phyloP scores from a whole-genome alignment of 2,888 invertebrate genomes.

The Brachypalpus laphriformis region DNA sequence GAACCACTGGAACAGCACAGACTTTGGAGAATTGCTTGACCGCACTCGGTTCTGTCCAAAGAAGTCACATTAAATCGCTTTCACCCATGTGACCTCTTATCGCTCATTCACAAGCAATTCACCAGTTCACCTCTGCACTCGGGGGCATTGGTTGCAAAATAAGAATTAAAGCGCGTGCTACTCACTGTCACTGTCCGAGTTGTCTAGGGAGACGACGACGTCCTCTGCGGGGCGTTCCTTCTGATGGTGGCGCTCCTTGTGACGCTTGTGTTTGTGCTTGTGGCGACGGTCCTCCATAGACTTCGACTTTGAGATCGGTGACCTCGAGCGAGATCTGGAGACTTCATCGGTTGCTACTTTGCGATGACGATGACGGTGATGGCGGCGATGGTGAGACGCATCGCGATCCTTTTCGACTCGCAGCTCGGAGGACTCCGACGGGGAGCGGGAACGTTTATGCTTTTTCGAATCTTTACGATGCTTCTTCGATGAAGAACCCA shows the following conservation, averaged over 20 bases:
- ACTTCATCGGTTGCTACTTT: slow-evolving; percentile 34
- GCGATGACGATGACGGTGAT: slow-evolving; percentile 74
- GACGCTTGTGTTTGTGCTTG: slow-evolving; percentile 78
- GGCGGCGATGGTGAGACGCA: slow-evolving; percentile 57
- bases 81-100: slow-evolving; percentile 66
- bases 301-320: slow-evolving; percentile 27
- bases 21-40: slow-evolving; percentile 75
- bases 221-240: slow-evolving; percentile 76
- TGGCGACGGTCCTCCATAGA: slow-evolving; percentile 76
- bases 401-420: slow-evolving; percentile 67
- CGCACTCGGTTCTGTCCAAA: slow-evolving; percentile 17
- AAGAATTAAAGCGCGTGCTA: slow-evolving; percentile 64
- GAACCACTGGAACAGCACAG: slow-evolving; percentile 76
- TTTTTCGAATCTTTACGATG: slow-evolving; percentile 82
- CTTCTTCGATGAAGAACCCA: slow-evolving; percentile 82
- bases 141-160: neutral
- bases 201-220: slow-evolving; percentile 79
- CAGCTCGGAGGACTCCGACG: slow-evolving; percentile 69
- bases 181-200: slow-evolving; percentile 83
- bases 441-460: slow-evolving; percentile 78
- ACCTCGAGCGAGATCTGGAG: slow-evolving; percentile 50
- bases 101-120: slow-evolving; percentile 38
- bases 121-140: slow-evolving; percentile 59
- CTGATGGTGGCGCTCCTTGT: slow-evolving; percentile 79
- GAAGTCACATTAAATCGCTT: slow-evolving; percentile 72